phyloP scores from a whole-genome alignment of 2,113 vertebrate genomes.

The Amphiprion ocellaris region DNA sequence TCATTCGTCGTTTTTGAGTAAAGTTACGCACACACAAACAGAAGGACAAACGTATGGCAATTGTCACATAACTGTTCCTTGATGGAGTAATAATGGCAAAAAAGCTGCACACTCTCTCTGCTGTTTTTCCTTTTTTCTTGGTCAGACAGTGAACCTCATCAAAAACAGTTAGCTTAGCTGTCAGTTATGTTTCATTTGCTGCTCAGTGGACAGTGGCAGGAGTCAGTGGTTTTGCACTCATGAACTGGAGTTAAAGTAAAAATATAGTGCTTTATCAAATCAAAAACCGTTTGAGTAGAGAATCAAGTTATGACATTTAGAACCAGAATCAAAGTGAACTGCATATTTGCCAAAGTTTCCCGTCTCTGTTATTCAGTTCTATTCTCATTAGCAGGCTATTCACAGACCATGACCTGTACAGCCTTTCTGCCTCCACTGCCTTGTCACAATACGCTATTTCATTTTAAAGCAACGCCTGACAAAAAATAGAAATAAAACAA shows the following conservation, averaged over 20 bases:
- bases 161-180: background rate
- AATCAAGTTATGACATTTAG: background rate
- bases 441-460: background rate
- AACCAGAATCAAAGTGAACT: background rate
- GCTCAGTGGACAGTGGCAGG: background rate
- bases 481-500: background rate
- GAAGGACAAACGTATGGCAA: no score
- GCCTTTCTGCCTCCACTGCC: background rate
- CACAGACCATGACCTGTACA: background rate
- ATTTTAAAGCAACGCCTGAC: background rate
- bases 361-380: background rate
- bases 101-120: background rate
- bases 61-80: no score
- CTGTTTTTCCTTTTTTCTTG: background rate
- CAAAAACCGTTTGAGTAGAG: background rate
- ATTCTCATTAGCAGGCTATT: background rate
- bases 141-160: background rate
- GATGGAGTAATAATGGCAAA: no score
- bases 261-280: background rate
- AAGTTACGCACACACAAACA: no score
- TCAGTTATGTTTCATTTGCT: background rate
- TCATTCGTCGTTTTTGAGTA: no score
- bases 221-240: background rate
- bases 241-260: background rate
- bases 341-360: background rate